Conservation (phyloP, 2,888 invertebrate genomes). For the Liopterus haemorrhoidalis region DNA sequence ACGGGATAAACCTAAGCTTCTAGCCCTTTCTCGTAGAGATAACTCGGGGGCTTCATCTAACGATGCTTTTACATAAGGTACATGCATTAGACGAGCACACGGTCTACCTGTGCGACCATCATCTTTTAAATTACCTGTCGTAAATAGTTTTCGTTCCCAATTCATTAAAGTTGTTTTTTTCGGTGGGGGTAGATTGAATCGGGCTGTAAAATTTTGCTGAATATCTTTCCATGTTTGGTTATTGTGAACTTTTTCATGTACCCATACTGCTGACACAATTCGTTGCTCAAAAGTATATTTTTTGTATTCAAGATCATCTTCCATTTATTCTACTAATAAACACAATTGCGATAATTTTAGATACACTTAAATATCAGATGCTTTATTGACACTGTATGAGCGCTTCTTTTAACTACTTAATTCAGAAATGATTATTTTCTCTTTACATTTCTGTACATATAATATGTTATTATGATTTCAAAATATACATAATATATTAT, state of each 20-base stretch:
- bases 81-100: slow-evolving; percentile 37
- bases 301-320: slow-evolving; percentile 25
- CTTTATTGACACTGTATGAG: too few species aligned
- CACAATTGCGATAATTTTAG: background rate
- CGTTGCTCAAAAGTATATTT: slow-evolving; percentile 45
- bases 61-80: slow-evolving; percentile 44
- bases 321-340: slow-evolving; percentile 12
- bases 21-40: slow-evolving; percentile 45
- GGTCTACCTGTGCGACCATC: slow-evolving; percentile 46
- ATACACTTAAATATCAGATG: background rate
- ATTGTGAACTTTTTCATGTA: slow-evolving; percentile 46
- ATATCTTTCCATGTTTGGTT: slow-evolving; percentile 43
- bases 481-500: too few species aligned
- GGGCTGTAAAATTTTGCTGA: slow-evolving; percentile 43
- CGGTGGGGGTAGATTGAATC: slow-evolving; percentile 46
- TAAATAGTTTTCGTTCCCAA: slow-evolving; percentile 46
- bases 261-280: slow-evolving; percentile 49
- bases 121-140: slow-evolving; percentile 45
- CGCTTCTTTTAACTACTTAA: too few species aligned
- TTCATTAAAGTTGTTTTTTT: slow-evolving; percentile 33
- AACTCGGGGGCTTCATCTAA: slow-evolving; percentile 42
- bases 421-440: too few species aligned
- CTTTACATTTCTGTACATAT: too few species aligned
- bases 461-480: too few species aligned
- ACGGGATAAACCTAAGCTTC: slow-evolving; percentile 42